A percentile compares a stretch with the other conserved stretches of the same genome.
These are phyloP conservation scores for Borostomias antarcticus DNA, from an alignment of 2,797 vertebrate genomes.

Conservation along the genomic window DNA sequence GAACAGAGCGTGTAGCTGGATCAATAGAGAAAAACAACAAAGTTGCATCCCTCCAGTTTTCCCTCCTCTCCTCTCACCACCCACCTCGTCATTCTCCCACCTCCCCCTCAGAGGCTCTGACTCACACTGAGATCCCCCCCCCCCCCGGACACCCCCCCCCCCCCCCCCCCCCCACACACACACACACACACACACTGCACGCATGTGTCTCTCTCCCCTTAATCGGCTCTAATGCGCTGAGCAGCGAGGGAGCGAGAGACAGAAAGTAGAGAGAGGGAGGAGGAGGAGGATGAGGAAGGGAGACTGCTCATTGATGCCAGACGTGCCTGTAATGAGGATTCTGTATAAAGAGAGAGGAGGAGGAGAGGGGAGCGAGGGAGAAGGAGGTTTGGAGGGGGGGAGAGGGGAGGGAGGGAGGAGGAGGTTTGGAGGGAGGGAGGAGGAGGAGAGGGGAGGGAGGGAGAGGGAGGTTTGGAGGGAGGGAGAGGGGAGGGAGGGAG, in stretches of 20 bases:
- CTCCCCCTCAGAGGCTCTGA: slow-evolving; percentile 73
- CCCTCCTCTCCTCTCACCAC: slow-evolving; percentile 52
- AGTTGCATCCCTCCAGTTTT: slow-evolving; percentile 54
- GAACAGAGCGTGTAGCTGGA: slow-evolving; percentile 69
- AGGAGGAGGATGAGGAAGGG: neutral
- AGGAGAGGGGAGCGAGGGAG: slow-evolving; percentile 15
- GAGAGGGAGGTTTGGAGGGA: slow-evolving; percentile 2
- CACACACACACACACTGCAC: slow-evolving; percentile 42
- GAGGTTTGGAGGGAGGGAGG: slow-evolving; percentile 60
- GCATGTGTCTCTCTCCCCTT: slow-evolving; percentile 77
- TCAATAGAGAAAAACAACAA: slow-evolving; percentile 57
- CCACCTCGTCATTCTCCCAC: slow-evolving; percentile 55
- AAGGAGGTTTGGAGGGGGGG: too few species aligned
- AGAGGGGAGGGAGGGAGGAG: too few species aligned
- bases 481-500: slow-evolving; percentile 46
- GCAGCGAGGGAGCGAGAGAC: slow-evolving; percentile 33
- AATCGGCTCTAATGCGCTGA: slow-evolving; percentile 63
- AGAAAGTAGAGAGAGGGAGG: slow-evolving; percentile 33
- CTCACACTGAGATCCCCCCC: slow-evolving; percentile 78
- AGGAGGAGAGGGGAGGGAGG: neutral
- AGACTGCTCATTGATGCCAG: slow-evolving; percentile 48
- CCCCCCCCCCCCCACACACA: slow-evolving; percentile 40
- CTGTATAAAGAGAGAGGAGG: slow-evolving; percentile 52
- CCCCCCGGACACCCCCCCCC: neutral
- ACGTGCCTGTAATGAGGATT: slow-evolving; percentile 75